Evolutionary conservation across 2,797 vertebrate genomes (phyloP).

Genomic region (Adelosebastes latens): DNA sequence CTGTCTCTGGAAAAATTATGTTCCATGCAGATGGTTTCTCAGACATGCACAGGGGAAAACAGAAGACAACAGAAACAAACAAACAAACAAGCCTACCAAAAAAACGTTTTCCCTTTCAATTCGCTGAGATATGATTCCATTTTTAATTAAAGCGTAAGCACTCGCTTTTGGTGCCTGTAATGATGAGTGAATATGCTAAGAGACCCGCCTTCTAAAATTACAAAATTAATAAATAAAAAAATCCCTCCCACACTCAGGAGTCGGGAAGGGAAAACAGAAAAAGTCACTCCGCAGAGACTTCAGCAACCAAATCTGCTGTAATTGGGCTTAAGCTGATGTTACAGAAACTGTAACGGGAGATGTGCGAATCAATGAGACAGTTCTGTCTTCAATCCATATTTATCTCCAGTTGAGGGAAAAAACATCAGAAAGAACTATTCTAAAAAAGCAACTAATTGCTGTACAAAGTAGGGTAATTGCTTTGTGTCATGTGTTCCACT

Average conservation of each 20-base stretch:
- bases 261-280: conserved; percentile 62
- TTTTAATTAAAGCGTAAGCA: conserved; percentile 87
- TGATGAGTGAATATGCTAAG: conserved; percentile 81
- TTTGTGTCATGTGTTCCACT: conserved; percentile 81
- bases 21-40: conserved; percentile 85
- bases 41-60: conserved; percentile 75
- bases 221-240: conserved; percentile 68
- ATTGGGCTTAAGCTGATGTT: conserved; percentile 89
- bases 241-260: conserved; percentile 61
- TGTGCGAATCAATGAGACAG: conserved; percentile 84
- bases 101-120: conserved; percentile 83
- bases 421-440: conserved; percentile 82
- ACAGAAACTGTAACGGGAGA: conserved; percentile 86
- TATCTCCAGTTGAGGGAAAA: conserved; percentile 80
- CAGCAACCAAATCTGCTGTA: conserved; percentile 87
- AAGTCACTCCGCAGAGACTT: conserved; percentile 76
- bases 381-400: conserved; percentile 83
- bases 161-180: conserved; percentile 77
- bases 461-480: conserved; percentile 83
- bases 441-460: conserved; percentile 83
- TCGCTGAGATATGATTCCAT: conserved; percentile 82
- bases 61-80: conserved; percentile 81
- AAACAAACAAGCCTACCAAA: conserved; percentile 83
- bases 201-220: conserved; percentile 75
- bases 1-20: conserved; percentile 81